Evolutionary conservation across 1,140 invertebrate genomes (phyloP).

Genomic region (Ceratoteleas bidentatus): DNA sequence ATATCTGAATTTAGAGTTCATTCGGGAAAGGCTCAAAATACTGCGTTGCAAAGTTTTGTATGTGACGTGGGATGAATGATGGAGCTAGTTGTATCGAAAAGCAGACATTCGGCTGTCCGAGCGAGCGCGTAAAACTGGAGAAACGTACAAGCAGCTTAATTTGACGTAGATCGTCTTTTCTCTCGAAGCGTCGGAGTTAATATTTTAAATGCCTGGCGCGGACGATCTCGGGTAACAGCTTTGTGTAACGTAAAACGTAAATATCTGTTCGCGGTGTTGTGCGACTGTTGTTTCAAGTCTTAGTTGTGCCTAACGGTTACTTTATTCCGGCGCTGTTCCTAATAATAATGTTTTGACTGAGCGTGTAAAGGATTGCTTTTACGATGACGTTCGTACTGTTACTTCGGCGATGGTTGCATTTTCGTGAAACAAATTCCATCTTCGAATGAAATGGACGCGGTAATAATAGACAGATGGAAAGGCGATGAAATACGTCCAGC

Average conservation of each 20-base stretch:
- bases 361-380: conserved; percentile 54
- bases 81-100: too few relatives aligned
- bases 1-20: too few relatives aligned
- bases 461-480: too few relatives aligned
- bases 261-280: conserved; percentile 16
- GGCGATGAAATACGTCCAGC: too few relatives aligned
- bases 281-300: conserved; percentile 54
- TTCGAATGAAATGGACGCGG: conserved; percentile 8
- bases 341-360: conserved; percentile 61
- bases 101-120: conserved; percentile 6
- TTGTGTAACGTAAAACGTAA: conserved; percentile 52
- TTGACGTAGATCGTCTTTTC: conserved; percentile 28
- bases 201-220: conserved; percentile 28
- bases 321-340: conserved; percentile 52
- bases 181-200: conserved; percentile 32
- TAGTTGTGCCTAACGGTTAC: conserved; percentile 47
- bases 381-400: conserved; percentile 47
- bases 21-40: too few relatives aligned
- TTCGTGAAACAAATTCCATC: conserved; percentile 10
- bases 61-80: too few relatives aligned
- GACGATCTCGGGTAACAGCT: conserved; percentile 35
- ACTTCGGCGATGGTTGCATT: conserved; percentile 47
- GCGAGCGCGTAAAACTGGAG: neutral
- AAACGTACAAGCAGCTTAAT: conserved; percentile 21
- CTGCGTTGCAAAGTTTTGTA: too few relatives aligned